phyloP scores from a whole-genome alignment of 2,888 invertebrate species.

The Athripsodes cinereus region DNA sequence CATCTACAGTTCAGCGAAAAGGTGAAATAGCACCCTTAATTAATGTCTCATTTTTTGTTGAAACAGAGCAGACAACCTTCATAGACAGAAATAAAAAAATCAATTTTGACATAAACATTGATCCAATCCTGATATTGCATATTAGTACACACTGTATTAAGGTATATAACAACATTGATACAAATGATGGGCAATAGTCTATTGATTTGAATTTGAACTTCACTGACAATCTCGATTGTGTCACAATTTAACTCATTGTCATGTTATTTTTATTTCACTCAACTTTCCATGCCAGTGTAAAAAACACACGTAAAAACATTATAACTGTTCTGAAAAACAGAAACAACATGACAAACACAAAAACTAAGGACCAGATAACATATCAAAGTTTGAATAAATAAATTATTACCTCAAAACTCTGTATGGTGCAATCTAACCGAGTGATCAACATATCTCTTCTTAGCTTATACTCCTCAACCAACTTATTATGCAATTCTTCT shows the following conservation, averaged over 20 bases:
- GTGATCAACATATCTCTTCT: conserved; percentile 84
- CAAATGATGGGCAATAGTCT: no score
- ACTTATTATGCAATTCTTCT: conserved; percentile 60
- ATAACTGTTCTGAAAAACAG: no score
- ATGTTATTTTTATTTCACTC: no score
- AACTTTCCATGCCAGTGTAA: no score
- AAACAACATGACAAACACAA: no score
- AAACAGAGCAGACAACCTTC: background rate
- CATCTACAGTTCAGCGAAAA: background rate
- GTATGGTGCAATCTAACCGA: conserved; percentile 90
- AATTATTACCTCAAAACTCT: conserved; percentile 77
- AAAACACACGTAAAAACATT: no score
- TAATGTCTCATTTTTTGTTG: background rate
- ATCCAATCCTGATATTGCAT: background rate
- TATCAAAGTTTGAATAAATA: background rate
- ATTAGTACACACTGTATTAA: background rate
- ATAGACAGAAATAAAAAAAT: background rate
- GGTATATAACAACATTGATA: background rate
- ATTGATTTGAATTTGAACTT: no score
- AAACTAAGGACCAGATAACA: no score
- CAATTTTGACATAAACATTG: background rate
- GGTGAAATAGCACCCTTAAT: no score
- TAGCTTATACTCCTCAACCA: conserved; percentile 76
- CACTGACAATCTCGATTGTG: no score
- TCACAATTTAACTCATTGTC: no score